These are phyloP conservation scores for Lichenostomus cassidix DNA, from an alignment of 2,113 vertebrate species.

Conservation along the genomic window DNA sequence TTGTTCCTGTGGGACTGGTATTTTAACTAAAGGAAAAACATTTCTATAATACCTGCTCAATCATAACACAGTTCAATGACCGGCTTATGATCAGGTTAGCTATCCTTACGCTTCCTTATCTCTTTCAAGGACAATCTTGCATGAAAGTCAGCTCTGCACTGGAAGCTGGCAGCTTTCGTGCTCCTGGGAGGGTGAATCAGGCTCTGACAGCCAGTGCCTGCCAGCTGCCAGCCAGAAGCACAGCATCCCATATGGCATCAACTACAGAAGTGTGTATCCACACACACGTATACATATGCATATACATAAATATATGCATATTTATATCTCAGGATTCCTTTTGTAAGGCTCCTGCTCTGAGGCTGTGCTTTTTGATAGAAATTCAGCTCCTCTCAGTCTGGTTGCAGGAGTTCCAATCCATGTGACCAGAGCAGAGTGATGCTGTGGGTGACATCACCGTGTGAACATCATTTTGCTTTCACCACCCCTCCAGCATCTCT, in stretches of 20 bases:
- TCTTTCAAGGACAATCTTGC: background rate
- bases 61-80: background rate
- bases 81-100: background rate
- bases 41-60: background rate
- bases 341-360: background rate
- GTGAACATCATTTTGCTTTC: background rate
- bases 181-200: background rate
- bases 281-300: fast-evolving
- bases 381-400: background rate
- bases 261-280: background rate
- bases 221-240: background rate
- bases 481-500: background rate
- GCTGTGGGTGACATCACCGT: background rate
- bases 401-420: background rate
- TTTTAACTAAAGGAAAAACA: background rate
- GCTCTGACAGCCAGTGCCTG: background rate
- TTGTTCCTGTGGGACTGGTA: background rate
- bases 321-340: background rate
- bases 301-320: background rate
- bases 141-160: background rate
- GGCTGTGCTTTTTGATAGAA: background rate
- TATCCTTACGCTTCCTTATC: background rate
- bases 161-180: background rate
- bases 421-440: background rate
- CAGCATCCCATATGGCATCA: background rate